A percentile compares a stretch with the other conserved stretches of the same genome.
These are phyloP conservation scores for Epinotia bilunana DNA, from an alignment of 2,888 invertebrate genomes.

Conservation along the genomic window DNA sequence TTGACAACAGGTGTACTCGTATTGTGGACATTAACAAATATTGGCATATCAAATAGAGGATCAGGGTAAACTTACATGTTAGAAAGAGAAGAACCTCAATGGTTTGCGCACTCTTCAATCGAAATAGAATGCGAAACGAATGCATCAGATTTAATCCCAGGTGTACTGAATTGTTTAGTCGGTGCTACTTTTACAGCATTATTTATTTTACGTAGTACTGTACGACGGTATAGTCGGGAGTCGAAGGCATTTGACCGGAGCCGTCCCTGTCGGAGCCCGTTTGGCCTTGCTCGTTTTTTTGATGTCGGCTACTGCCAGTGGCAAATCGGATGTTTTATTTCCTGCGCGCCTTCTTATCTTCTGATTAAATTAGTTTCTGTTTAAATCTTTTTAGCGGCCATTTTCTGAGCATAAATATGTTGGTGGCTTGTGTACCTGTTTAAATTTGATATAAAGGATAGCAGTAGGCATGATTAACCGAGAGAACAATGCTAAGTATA, in stretches of 20 bases:
- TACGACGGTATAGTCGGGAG: background rate
- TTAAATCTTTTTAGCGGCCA: conserved; percentile 26
- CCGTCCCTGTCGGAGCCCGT: conserved; percentile 13
- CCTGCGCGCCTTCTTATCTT: conserved; percentile 40
- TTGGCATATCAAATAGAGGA: too few species aligned
- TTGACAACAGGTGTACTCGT: too few species aligned
- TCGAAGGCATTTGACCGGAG: conserved; percentile 23
- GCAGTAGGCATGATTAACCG: too few species aligned
- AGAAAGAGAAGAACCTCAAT: too few species aligned
- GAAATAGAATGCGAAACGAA: background rate
- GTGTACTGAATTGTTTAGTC: background rate
- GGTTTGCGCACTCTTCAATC: too few species aligned
- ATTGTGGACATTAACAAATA: too few species aligned
- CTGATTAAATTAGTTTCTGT: conserved; percentile 41
- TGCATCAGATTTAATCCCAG: background rate
- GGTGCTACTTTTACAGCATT: background rate
- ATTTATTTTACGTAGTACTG: background rate
- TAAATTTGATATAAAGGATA: too few species aligned
- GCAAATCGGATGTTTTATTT: conserved; percentile 43
- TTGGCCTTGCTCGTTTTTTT: conserved; percentile 32
- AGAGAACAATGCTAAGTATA: too few species aligned
- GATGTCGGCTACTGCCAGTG: conserved; percentile 25
- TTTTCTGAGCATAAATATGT: conserved; percentile 1
- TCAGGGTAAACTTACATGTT: too few species aligned
- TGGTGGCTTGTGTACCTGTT: too few species aligned